A percentile compares a stretch with the other conserved stretches of the same genome.
Evolutionary conservation across 2,113 vertebrate genomes (phyloP).

Genomic region (Alouatta palliata): DNA sequence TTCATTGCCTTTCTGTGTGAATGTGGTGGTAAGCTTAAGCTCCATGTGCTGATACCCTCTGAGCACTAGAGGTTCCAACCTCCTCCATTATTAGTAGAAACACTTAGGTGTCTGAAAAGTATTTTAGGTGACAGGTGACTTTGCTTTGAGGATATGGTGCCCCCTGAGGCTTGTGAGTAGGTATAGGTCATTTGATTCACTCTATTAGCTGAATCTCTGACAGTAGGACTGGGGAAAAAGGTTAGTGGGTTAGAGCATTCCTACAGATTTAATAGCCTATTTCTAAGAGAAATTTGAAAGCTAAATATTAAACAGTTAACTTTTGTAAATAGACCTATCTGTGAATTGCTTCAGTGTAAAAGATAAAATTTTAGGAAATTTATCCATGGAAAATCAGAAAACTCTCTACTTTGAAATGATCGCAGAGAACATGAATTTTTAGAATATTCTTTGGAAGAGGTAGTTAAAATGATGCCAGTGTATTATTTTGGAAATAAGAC

Average conservation of each 20-base stretch:
- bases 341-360: background rate
- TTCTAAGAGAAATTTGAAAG: background rate
- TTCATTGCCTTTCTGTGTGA: too few species aligned
- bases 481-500: background rate
- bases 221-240: background rate
- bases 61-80: too few species aligned
- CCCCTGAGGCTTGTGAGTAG: background rate
- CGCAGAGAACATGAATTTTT: background rate
- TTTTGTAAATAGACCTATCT: background rate
- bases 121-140: rapidly evolving
- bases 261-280: background rate
- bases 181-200: background rate
- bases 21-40: rapidly evolving
- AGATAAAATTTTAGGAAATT: background rate
- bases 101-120: too few species aligned
- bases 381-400: background rate
- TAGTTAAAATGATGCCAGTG: background rate
- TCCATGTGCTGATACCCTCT: background rate
- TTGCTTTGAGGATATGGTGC: background rate
- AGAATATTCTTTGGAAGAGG: background rate
- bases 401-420: background rate
- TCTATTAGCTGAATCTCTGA: background rate
- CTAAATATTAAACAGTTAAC: background rate
- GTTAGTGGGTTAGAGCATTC: background rate
- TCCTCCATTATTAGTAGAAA: too few species aligned